Conservation (phyloP, 1,140 invertebrate species). For the Hormaphis cornu region DNA sequence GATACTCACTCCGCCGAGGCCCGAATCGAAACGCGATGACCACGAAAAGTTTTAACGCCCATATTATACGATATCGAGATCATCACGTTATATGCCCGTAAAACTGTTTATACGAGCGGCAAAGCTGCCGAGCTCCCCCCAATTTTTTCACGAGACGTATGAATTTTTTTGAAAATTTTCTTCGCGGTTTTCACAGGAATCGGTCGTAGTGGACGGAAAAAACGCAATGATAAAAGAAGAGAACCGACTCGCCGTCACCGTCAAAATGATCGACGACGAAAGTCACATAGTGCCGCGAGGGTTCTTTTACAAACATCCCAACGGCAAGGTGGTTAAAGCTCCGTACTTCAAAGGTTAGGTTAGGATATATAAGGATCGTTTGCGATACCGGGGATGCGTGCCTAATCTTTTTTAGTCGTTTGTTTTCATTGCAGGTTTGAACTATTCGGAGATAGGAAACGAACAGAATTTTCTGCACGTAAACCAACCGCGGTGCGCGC, state of each 20-base stretch:
- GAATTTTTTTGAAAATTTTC: background rate
- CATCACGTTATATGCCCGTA: no score
- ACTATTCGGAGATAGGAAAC: background rate
- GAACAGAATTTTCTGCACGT: background rate
- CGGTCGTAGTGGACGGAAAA: fast-evolving
- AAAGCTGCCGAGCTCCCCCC: no score
- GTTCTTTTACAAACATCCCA: background rate
- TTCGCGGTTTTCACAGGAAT: background rate
- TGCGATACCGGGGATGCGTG: no score
- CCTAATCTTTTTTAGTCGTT: no score
- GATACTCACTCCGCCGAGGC: no score
- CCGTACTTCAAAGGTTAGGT: constrained; percentile 6
- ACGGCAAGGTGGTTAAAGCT: background rate
- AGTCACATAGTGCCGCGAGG: constrained; percentile 9
- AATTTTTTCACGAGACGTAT: background rate
- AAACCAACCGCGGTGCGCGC: background rate
- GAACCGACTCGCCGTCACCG: background rate
- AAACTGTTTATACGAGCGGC: no score
- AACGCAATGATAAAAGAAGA: background rate
- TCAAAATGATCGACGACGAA: constrained; percentile 21
- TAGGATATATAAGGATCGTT: no score
- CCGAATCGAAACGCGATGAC: no score
- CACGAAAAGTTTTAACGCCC: no score
- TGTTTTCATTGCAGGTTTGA: background rate
- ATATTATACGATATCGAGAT: no score